Evolutionary conservation across 2,797 vertebrate species (phyloP).

Genomic region (Enteromius mattozi): DNA sequence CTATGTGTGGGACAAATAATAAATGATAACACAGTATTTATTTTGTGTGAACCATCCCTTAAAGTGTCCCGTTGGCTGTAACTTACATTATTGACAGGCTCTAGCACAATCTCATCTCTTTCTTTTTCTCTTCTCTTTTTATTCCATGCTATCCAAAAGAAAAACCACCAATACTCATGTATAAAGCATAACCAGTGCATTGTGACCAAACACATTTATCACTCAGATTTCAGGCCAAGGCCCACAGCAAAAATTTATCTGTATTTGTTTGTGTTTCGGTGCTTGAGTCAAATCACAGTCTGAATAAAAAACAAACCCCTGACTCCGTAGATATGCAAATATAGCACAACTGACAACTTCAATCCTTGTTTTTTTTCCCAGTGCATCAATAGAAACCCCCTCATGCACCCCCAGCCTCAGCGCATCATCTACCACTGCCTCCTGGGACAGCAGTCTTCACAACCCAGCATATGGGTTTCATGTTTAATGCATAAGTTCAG

Average conservation of each 20-base stretch:
- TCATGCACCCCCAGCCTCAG: constrained; percentile 60
- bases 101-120: not conserved
- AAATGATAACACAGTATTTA: not conserved
- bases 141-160: not conserved
- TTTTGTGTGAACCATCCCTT: not conserved
- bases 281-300: constrained; percentile 25
- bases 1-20: not conserved
- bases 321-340: constrained; percentile 38
- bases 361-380: constrained; percentile 61
- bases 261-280: constrained; percentile 14
- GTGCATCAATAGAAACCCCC: constrained; percentile 64
- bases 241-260: not conserved
- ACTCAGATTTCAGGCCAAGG: constrained; percentile 16
- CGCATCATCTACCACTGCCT: constrained; percentile 67
- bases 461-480: constrained; percentile 89
- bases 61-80: not conserved
- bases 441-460: constrained; percentile 78
- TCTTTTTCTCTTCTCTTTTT: not conserved
- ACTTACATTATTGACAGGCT: not conserved
- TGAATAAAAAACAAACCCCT: constrained; percentile 33
- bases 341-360: constrained; percentile 42
- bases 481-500: constrained; percentile 89
- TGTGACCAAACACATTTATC: not conserved
- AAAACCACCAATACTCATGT: constrained; percentile 12
- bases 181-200: constrained; percentile 12